Evolutionary conservation across 2,113 vertebrate genomes (phyloP).

Genomic region (Clarias magur): DNA sequence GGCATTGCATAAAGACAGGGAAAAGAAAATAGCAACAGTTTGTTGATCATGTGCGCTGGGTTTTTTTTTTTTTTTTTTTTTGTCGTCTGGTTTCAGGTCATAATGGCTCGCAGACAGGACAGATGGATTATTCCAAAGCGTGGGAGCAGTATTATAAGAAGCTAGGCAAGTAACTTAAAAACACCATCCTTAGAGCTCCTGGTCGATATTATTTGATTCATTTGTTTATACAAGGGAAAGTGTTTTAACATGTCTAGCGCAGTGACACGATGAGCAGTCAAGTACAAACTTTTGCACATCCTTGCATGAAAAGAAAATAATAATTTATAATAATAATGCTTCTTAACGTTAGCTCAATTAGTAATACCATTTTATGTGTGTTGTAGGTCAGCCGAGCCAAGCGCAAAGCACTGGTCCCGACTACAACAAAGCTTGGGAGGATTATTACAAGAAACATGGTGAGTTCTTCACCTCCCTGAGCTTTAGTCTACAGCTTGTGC

Average conservation of each 20-base stretch:
- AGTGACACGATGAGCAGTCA: neutral
- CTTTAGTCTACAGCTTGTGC: neutral
- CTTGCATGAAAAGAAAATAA: neutral
- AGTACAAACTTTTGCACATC: neutral
- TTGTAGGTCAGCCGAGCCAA: constrained; percentile 89
- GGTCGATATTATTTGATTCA: neutral
- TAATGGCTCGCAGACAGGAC: constrained; percentile 73
- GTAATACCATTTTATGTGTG: constrained; percentile 29
- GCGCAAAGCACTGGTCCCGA: constrained; percentile 86
- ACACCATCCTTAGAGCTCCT: neutral
- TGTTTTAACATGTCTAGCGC: neutral
- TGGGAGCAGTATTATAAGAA: constrained; percentile 73
- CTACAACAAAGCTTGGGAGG: constrained; percentile 94
- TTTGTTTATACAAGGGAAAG: neutral
- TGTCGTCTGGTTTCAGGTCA: constrained; percentile 74
- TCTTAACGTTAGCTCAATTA: neutral
- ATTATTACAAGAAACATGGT: constrained; percentile 89
- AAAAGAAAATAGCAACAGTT: constrained; percentile 1
- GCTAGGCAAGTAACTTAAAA: constrained; percentile 58
- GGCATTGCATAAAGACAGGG: neutral
- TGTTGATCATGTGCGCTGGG: constrained; percentile 1
- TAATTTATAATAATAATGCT: no score
- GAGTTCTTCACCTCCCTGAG: constrained; percentile 54
- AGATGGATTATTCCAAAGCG: constrained; percentile 70
- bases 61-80: constrained; percentile 11